Percentiles rank a stretch among this genome's conserved stretches.
phyloP scores from a whole-genome alignment of 1,140 invertebrate species.

The Lepidurus couesii region DNA sequence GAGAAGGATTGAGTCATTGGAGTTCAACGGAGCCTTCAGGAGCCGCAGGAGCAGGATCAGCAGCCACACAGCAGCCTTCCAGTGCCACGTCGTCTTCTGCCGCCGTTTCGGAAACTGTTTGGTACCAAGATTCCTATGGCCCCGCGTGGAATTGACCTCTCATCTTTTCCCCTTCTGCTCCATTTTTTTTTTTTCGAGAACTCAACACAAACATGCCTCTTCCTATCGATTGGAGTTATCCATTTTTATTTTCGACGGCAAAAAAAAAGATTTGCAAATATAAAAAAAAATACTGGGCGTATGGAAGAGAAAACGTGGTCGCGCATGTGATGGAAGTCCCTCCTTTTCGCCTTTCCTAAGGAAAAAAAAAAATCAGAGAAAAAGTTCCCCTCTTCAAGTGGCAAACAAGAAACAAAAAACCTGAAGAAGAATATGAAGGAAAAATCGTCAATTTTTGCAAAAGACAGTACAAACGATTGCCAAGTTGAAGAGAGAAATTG shows the following conservation, averaged over 20 bases:
- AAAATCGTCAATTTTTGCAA: background rate
- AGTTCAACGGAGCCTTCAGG: background rate
- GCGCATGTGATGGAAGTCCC: slow-evolving; percentile 6
- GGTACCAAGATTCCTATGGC: slow-evolving; percentile 33
- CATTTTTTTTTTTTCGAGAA: background rate
- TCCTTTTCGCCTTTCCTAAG: background rate
- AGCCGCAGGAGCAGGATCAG: background rate
- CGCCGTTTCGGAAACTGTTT: slow-evolving; percentile 29
- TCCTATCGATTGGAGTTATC: slow-evolving; percentile 3
- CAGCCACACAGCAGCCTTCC: slow-evolving; percentile 12
- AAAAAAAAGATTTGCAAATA: background rate
- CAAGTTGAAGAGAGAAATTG: background rate
- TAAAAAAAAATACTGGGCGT: background rate
- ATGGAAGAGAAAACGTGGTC: background rate
- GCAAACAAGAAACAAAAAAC: background rate
- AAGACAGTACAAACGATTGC: slow-evolving; percentile 20
- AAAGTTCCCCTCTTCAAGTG: background rate
- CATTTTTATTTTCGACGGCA: background rate
- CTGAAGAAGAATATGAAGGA: background rate
- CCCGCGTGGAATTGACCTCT: slow-evolving; percentile 27
- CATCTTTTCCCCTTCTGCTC: background rate
- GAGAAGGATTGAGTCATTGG: slow-evolving; percentile 14
- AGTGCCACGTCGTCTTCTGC: slow-evolving; percentile 24
- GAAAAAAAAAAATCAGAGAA: background rate
- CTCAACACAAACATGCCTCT: background rate